phyloP scores from a whole-genome alignment of 2,888 invertebrate genomes.

The Tetranychus piercei region DNA sequence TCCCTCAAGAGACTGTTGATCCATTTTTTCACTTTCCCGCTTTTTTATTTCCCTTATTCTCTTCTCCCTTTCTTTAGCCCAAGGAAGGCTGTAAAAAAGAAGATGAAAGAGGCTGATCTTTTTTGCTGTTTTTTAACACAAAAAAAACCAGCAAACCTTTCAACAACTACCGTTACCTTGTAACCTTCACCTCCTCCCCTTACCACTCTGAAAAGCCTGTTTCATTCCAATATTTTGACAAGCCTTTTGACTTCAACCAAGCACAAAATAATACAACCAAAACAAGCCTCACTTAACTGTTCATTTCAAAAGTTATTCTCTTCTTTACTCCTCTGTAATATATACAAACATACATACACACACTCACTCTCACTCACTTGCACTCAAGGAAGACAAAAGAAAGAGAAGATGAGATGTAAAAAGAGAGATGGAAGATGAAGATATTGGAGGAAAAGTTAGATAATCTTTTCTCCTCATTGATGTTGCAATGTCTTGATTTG shows the following conservation, averaged over 20 bases:
- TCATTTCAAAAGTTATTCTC: neutral
- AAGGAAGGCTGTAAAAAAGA: neutral
- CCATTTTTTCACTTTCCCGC: neutral
- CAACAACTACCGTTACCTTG: neutral
- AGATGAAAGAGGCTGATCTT: neutral
- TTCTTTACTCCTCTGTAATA: neutral
- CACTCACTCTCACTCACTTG: no score
- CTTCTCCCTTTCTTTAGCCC: neutral
- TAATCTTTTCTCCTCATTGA: neutral
- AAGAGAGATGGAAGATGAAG: neutral
- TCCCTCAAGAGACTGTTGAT: neutral
- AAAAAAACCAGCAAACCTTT: neutral
- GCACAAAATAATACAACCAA: neutral
- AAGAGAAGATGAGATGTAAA: neutral
- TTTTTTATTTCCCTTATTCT: neutral
- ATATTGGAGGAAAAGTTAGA: neutral
- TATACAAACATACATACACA: neutral
- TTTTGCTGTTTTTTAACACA: neutral
- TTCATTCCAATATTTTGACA: slow-evolving; percentile 2
- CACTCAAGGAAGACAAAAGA: neutral
- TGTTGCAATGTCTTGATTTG: neutral
- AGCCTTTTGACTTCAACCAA: neutral
- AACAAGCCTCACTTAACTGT: slow-evolving; percentile 1
- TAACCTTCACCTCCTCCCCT: neutral
- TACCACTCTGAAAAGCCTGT: neutral